Conservation (phyloP, 2,113 vertebrate species). For the Lagopus muta region DNA sequence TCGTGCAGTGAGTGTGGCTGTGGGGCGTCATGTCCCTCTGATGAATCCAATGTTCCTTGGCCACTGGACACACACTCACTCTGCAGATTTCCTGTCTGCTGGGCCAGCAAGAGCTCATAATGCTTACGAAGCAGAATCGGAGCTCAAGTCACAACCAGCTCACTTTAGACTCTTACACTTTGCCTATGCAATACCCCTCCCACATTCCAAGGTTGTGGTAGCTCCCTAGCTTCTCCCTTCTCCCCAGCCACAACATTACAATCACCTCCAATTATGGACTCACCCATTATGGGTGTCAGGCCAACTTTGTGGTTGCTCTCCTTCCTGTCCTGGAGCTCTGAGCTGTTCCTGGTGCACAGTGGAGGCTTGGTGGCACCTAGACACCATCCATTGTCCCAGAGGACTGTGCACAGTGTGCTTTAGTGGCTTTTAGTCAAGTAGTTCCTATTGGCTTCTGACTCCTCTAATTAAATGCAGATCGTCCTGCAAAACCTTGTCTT, state of each 20-base stretch:
- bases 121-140: not conserved
- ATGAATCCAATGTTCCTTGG: not conserved
- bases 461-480: not conserved
- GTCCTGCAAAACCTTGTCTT: not conserved
- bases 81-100: not conserved
- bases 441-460: not conserved
- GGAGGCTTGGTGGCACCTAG: not conserved
- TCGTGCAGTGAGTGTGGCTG: fast-evolving
- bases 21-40: not conserved
- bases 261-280: not conserved
- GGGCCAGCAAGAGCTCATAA: not conserved
- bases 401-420: not conserved
- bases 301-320: not conserved
- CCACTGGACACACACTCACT: not conserved
- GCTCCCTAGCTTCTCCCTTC: not conserved
- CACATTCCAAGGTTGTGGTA: not conserved
- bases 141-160: fast-evolving
- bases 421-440: not conserved
- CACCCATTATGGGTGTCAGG: not conserved
- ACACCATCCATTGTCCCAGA: not conserved
- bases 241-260: fast-evolving
- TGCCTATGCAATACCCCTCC: fast-evolving
- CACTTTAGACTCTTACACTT: not conserved
- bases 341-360: not conserved
- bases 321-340: not conserved